Evolutionary conservation across 2,888 invertebrate species (phyloP).

Genomic region (Nemotelus nigrinus): DNA sequence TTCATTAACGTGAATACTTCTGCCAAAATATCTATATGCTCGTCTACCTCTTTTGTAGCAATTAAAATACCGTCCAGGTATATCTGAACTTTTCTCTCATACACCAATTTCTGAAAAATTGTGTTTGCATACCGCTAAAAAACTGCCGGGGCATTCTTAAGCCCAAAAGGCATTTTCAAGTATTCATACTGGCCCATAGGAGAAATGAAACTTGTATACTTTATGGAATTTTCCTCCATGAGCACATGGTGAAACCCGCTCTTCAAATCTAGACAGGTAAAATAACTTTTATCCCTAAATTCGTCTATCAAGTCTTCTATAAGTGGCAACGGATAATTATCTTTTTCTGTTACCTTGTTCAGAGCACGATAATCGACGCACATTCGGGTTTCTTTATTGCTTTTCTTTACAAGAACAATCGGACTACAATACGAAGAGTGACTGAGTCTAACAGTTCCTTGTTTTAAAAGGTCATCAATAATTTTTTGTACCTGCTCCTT

Average conservation of each 20-base stretch:
- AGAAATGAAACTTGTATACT: slow-evolving; percentile 3
- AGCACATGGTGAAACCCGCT: neutral
- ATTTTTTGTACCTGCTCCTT: neutral
- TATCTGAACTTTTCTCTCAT: neutral
- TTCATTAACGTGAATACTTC: neutral
- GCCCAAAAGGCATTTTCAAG: slow-evolving; percentile 7
- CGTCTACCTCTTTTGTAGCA: neutral
- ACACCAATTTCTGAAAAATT: neutral
- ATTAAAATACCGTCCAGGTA: neutral
- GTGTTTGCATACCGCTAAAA: neutral
- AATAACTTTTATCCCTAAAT: neutral
- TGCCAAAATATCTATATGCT: neutral
- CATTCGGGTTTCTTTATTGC: neutral
- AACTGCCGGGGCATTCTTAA: neutral
- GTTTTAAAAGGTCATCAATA: neutral
- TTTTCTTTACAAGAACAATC: neutral
- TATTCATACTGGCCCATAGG: slow-evolving; percentile 10
- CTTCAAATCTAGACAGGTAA: slow-evolving; percentile 2
- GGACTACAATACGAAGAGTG: slow-evolving; percentile 2
- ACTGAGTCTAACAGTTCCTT: neutral
- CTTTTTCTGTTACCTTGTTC: neutral
- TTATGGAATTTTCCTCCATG: neutral
- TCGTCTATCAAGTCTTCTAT: neutral
- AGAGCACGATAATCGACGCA: too few relatives aligned
- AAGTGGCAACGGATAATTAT: slow-evolving; percentile 4